Percentiles rank a stretch among this genome's conserved stretches.
Evolutionary conservation across 2,888 invertebrate species (phyloP).

Genomic region (Caradrina kadenii): DNA sequence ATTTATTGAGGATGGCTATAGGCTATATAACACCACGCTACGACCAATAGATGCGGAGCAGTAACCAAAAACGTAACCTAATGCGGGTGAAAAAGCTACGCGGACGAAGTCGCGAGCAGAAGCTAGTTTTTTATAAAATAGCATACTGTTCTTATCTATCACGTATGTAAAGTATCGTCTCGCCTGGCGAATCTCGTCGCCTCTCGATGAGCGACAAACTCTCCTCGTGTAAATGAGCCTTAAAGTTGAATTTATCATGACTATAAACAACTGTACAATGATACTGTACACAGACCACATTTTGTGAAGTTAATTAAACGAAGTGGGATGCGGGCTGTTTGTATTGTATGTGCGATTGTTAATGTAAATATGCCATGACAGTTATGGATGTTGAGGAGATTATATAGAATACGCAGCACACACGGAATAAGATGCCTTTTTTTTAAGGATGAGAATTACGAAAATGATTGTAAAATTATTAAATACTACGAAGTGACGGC

Average conservation of each 20-base stretch:
- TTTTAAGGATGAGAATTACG: too few relatives aligned
- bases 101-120: too few relatives aligned
- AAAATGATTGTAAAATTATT: too few relatives aligned
- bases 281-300: constrained; percentile 24
- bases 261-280: constrained; percentile 38
- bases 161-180: too few relatives aligned
- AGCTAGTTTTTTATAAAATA: too few relatives aligned
- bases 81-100: too few relatives aligned
- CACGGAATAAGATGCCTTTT: neutral
- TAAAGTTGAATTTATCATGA: constrained; percentile 24
- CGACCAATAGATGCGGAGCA: too few relatives aligned
- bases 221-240: constrained; percentile 7
- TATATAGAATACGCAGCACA: neutral
- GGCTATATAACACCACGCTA: too few relatives aligned
- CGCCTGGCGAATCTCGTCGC: neutral
- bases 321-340: neutral
- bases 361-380: constrained; percentile 20
- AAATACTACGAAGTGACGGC: too few relatives aligned
- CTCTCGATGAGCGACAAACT: neutral
- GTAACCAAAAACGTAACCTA: too few relatives aligned
- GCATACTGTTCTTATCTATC: too few relatives aligned
- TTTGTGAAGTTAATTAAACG: constrained; percentile 35
- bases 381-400: neutral
- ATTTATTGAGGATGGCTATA: too few relatives aligned
- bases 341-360: neutral